A percentile compares a stretch with the other conserved stretches of the same genome.
These are phyloP conservation scores for Motacilla tschutschensis DNA, from an alignment of 2,113 vertebrate genomes.

Conservation along the genomic window DNA sequence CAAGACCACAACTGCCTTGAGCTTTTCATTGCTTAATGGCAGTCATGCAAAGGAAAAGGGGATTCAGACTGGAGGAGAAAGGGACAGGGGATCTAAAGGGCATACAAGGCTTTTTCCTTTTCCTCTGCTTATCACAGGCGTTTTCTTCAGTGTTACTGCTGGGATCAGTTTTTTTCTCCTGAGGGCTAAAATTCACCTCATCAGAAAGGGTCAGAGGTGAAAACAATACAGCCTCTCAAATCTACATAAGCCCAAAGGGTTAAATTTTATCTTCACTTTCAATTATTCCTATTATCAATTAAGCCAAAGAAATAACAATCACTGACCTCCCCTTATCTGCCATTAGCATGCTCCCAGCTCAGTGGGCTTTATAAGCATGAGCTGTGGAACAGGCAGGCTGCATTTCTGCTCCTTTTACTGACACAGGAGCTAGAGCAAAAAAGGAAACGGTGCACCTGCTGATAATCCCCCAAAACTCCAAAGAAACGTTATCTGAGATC, in stretches of 20 bases:
- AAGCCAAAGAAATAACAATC: constrained; percentile 15
- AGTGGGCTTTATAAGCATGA: not conserved
- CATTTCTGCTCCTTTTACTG: not conserved
- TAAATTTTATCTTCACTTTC: not conserved
- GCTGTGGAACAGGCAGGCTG: not conserved
- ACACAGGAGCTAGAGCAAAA: not conserved
- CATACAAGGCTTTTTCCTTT: no score
- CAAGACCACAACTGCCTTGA: not conserved
- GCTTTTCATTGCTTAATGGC: not conserved
- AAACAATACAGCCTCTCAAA: not conserved
- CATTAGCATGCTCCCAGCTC: not conserved
- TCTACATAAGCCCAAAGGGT: not conserved
- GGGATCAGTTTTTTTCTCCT: not conserved
- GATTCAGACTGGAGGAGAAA: not conserved
- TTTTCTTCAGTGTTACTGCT: not conserved
- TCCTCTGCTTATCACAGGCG: not conserved
- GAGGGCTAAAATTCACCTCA: not conserved
- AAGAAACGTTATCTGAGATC: not conserved
- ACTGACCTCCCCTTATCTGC: not conserved
- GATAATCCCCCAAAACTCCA: not conserved
- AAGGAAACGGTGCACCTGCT: not conserved
- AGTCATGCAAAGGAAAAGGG: not conserved
- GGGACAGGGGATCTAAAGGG: not conserved
- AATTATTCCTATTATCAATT: not conserved
- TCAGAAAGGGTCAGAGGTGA: not conserved